Evolutionary conservation across 1,140 invertebrate species (phyloP), one percentile per base, ranked within the genome.

Genomic region (Drosophila nigromelanica): DNA sequence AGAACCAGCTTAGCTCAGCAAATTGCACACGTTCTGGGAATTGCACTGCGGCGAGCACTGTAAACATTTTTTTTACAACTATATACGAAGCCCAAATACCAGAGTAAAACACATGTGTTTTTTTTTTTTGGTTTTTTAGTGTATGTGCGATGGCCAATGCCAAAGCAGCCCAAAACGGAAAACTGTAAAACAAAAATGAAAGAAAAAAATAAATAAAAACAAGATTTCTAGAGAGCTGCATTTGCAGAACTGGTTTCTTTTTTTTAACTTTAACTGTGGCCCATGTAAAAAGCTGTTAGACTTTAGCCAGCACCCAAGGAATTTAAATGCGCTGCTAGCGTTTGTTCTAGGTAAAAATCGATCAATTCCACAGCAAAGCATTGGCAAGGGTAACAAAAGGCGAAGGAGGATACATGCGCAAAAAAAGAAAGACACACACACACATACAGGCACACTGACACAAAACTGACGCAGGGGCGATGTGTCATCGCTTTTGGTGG

Each of bases 21-120:
- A 63, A 75, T 68, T 77, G 61, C 82, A 76, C 78, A 86, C 83
- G 73, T 86, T 86, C 82, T 68, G 83, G 83, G 82, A 86, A 86
- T 77, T 62, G 73, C 80, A 80, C 67, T 62, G 73, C 80, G 74
- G 45, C 56, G 33, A 64, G 33, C 21, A 40, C 64, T 73, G 64
- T 73, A 69, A 83, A 86, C 82, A 77, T 35, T 35, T 35, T 35
- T 70, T 52, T 18, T 52, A 60, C 71, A 30, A 55, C 67, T 66
- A 60, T 70, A 62, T 55, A 48, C 48, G 55, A 33, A 40, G 47
- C 63, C 68, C 39, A 52, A 73, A 83, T 83, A 75, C 50, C 55
- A 67, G 35, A 69, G 69, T 39, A 33, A 71, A 50, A 56, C 55
- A 73, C 52, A 68, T 69, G 54, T 72, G 56, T 42, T 37, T 50